Conservation (phyloP, 1,140 invertebrate genomes). For the Brachystomella parvula region DNA sequence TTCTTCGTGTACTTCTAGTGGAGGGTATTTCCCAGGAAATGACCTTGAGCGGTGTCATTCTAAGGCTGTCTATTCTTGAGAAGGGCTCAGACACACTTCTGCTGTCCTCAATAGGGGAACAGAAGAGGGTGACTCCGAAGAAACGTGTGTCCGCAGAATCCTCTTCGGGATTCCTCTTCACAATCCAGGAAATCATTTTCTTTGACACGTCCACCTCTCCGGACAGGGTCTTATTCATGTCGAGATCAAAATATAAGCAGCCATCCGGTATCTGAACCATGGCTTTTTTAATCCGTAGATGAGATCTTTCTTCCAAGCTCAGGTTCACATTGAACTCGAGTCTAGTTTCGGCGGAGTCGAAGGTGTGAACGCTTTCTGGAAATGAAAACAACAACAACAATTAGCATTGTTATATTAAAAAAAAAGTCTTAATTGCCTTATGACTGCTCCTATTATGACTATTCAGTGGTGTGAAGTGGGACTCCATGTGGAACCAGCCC, state of each 20-base stretch:
- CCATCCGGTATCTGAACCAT: constrained; percentile 10
- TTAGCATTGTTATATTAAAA: no score
- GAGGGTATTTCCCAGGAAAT: background rate
- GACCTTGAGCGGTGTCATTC: background rate
- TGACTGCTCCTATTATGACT: no score
- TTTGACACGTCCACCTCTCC: background rate
- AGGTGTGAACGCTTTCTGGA: background rate
- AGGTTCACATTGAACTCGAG: constrained; percentile 6
- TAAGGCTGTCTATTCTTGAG: background rate
- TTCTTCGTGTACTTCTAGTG: background rate
- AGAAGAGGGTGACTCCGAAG: background rate
- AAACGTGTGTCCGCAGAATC: no score
- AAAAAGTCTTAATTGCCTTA: no score
- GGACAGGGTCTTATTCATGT: background rate
- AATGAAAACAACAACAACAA: background rate
- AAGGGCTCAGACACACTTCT: background rate
- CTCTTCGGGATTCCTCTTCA: background rate
- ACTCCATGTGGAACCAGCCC: no score
- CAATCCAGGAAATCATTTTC: constrained; percentile 6
- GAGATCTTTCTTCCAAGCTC: background rate
- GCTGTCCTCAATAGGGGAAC: background rate
- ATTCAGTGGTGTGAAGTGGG: no score
- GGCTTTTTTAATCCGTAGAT: background rate
- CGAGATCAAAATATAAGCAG: background rate
- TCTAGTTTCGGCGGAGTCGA: background rate